Conservation (phyloP, 2,113 vertebrate species). For the Channa maculata region DNA sequence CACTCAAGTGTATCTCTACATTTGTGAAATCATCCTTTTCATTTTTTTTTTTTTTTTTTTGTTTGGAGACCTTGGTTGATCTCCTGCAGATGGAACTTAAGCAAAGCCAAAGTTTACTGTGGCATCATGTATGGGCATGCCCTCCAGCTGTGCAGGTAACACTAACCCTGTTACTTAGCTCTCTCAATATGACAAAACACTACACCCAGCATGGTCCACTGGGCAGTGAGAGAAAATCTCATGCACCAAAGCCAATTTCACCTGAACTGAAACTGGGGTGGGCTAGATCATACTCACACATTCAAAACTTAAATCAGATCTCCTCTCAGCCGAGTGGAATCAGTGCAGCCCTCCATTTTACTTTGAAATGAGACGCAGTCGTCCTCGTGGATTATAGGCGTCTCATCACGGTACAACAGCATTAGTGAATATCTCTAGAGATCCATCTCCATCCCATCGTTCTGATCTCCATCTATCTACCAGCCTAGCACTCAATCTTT, state of each 20-base stretch:
- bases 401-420: slow-evolving; percentile 68
- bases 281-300: slow-evolving; percentile 70
- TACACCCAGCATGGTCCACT: slow-evolving; percentile 88
- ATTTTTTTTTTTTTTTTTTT: background rate
- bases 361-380: slow-evolving; percentile 94
- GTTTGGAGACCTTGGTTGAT: background rate
- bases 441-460: slow-evolving; percentile 67
- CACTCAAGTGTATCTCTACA: too few relatives aligned
- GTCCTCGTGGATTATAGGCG: slow-evolving; percentile 75
- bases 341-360: slow-evolving; percentile 90
- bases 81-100: slow-evolving; percentile 10
- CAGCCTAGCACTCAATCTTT: slow-evolving; percentile 31
- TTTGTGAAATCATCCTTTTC: too few relatives aligned
- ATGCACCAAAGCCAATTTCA: slow-evolving; percentile 94
- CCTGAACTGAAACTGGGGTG: slow-evolving; percentile 90
- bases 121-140: slow-evolving; percentile 41
- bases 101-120: slow-evolving; percentile 3
- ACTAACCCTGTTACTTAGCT: slow-evolving; percentile 26
- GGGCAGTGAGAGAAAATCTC: slow-evolving; percentile 90
- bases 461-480: slow-evolving; percentile 58
- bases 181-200: slow-evolving; percentile 85
- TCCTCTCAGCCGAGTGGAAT: slow-evolving; percentile 93
- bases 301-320: slow-evolving; percentile 93
- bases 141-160: slow-evolving; percentile 44
- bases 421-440: slow-evolving; percentile 80